These are phyloP conservation scores for Falco biarmicus DNA, from an alignment of 2,797 vertebrate species.

Conservation along the genomic window DNA sequence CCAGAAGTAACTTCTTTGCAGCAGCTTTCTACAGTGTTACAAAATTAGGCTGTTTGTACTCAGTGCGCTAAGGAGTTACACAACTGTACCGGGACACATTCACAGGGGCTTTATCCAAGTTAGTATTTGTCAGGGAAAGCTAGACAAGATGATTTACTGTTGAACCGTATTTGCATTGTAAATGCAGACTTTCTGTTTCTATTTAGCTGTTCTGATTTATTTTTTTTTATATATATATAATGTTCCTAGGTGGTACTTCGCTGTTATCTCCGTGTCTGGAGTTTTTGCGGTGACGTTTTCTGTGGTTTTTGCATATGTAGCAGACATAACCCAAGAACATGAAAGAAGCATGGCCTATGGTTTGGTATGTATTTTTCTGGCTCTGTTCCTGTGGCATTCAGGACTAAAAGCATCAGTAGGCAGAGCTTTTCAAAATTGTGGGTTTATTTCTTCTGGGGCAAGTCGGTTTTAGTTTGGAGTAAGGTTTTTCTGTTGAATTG, in stretches of 20 bases:
- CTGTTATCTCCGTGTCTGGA: constrained; percentile 88
- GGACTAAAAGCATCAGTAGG: background rate
- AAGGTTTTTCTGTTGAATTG: background rate
- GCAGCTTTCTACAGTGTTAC: background rate
- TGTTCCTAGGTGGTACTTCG: constrained; percentile 87
- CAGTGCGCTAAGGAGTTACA: fast-evolving
- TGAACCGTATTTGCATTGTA: background rate
- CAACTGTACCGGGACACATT: fast-evolving
- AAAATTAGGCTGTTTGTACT: background rate
- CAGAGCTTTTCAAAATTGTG: background rate
- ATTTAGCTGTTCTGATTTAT: background rate
- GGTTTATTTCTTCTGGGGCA: background rate
- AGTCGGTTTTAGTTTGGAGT: background rate
- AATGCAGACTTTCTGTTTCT: background rate
- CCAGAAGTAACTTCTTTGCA: background rate
- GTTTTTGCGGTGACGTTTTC: constrained; percentile 90
- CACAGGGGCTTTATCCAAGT: background rate
- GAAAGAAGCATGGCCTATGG: constrained; percentile 91
- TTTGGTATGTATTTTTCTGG: constrained; percentile 78
- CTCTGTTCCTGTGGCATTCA: background rate
- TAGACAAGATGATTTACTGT: background rate
- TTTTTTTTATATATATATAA: background rate
- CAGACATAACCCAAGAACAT: constrained; percentile 90
- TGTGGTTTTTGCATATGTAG: constrained; percentile 90
- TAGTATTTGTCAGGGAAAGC: background rate